phyloP scores from a whole-genome alignment of 2,888 invertebrate species.

The Hirtodrosophila cameraria region DNA sequence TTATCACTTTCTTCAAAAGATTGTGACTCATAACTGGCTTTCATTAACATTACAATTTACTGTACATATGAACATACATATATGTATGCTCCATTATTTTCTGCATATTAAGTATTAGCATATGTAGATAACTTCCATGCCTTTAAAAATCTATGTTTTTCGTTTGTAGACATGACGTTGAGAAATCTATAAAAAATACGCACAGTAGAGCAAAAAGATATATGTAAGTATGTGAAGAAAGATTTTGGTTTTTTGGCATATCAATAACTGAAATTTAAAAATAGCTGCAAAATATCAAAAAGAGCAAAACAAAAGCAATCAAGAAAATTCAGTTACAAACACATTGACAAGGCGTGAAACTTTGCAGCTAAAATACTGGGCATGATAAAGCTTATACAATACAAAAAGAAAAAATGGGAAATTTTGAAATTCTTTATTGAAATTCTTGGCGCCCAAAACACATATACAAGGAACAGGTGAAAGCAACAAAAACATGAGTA shows the following conservation, averaged over 20 bases:
- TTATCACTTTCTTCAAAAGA: constrained; percentile 45
- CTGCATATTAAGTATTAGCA: constrained; percentile 8
- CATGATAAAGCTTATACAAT: constrained; percentile 15
- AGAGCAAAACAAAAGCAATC: constrained; percentile 39
- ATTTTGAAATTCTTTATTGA: constrained; percentile 37
- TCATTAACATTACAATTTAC: constrained; percentile 18
- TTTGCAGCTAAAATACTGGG: constrained; percentile 44
- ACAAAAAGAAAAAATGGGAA: constrained; percentile 50
- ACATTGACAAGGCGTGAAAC: constrained; percentile 6
- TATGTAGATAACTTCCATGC: constrained; percentile 5
- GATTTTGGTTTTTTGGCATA: constrained; percentile 70
- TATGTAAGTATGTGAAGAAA: constrained; percentile 38
- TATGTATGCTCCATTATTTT: neutral
- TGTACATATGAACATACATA: no score
- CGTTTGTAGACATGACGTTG: constrained; percentile 52
- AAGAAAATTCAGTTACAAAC: constrained; percentile 32
- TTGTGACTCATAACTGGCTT: constrained; percentile 27
- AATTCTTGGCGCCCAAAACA: constrained; percentile 30
- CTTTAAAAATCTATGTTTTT: constrained; percentile 24
- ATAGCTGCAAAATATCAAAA: constrained; percentile 58
- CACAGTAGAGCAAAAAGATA: constrained; percentile 16
- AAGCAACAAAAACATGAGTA: constrained; percentile 41
- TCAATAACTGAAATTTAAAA: constrained; percentile 81
- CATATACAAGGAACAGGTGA: constrained; percentile 39
- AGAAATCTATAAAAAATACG: constrained; percentile 53